phyloP scores from a whole-genome alignment of 2,113 vertebrate species.

The Herpetotheres cachinnans region DNA sequence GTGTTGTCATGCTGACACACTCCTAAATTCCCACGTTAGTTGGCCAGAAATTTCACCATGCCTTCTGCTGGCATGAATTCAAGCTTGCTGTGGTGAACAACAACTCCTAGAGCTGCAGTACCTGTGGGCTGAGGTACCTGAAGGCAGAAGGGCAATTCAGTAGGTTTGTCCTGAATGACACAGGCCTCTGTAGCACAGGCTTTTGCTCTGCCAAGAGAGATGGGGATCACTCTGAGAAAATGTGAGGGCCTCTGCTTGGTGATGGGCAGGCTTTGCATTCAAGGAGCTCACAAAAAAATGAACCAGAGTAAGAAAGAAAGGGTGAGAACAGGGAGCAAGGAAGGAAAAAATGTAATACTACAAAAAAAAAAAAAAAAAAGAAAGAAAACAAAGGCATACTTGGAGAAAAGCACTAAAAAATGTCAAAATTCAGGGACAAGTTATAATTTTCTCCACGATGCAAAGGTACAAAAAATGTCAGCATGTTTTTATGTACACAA shows the following conservation, averaged over 20 bases:
- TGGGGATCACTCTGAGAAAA: not conserved
- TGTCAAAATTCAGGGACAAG: not conserved
- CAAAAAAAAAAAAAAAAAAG: not conserved
- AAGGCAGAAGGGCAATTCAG: not conserved
- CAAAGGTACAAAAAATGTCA: not conserved
- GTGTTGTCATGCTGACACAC: fast-evolving
- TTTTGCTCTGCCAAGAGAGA: not conserved
- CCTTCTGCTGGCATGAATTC: not conserved
- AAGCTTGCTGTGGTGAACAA: not conserved
- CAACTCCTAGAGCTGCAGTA: not conserved
- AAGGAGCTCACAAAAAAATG: not conserved
- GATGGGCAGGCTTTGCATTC: not conserved
- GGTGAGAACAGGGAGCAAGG: not conserved
- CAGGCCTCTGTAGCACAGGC: not conserved
- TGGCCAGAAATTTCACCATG: not conserved
- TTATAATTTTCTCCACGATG: not conserved
- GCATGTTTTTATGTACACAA: not conserved
- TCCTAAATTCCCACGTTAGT: not conserved
- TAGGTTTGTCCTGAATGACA: not conserved
- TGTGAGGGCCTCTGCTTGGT: not conserved
- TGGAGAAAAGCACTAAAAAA: not conserved
- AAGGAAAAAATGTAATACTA: not conserved
- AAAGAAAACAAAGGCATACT: not conserved
- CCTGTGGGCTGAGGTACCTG: not conserved
- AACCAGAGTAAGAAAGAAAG: not conserved